Evolutionary conservation across 2,797 vertebrate species (phyloP).

Genomic region (Agapornis canus): DNA sequence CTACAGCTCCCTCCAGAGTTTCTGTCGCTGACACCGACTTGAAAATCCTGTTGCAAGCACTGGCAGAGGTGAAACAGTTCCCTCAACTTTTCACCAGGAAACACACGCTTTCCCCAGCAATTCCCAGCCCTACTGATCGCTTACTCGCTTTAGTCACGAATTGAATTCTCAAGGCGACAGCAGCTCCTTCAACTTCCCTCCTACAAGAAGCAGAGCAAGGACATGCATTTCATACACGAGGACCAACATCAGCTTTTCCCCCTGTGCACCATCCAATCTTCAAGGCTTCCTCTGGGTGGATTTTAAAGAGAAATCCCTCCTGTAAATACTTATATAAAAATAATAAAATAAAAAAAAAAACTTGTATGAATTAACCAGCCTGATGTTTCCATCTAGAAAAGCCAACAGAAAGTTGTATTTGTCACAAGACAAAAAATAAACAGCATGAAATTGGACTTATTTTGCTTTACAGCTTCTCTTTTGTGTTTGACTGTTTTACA

Average conservation of each 20-base stretch:
- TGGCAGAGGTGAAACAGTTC: neutral
- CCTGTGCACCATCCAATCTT: neutral
- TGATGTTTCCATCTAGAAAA: neutral
- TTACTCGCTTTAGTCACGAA: neutral
- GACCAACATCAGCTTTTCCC: neutral
- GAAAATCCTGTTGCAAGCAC: neutral
- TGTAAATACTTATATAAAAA: neutral
- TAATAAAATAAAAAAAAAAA: neutral
- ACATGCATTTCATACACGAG: rapidly evolving
- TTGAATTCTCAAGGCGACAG: neutral
- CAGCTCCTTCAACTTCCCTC: rapidly evolving
- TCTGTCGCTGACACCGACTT: neutral
- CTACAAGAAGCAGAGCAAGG: rapidly evolving
- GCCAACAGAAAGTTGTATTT: neutral
- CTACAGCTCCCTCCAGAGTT: neutral
- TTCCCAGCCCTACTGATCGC: neutral
- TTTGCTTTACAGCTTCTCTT: neutral
- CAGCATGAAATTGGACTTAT: neutral
- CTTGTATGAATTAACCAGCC: too few species aligned
- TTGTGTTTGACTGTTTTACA: neutral
- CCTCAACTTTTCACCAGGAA: neutral
- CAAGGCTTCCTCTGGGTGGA: neutral
- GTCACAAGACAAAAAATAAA: neutral
- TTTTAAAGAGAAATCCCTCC: neutral
- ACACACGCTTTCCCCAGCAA: neutral